Base-by-base conservation (phyloP, 1,140 invertebrate genomes). In the Anthonomus grandis region DNA sequence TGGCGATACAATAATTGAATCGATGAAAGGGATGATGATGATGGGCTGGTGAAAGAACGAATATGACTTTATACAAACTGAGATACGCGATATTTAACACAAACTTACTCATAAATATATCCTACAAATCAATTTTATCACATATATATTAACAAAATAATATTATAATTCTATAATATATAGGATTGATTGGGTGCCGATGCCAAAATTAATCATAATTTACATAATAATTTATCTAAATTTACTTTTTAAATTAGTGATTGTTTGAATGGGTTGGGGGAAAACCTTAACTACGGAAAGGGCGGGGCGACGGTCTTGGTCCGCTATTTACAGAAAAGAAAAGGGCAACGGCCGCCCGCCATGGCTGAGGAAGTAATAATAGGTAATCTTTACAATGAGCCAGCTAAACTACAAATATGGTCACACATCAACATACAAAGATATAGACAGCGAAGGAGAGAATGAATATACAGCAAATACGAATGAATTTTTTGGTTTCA, bases 401-500 rank as follows among this genome's bases (percentile, higher is more conserved):
- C 41, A 18, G 54, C 57, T 63, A 63, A 61, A 59, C 48, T 56
- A 60, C 57, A 52, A 50, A 64, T 52, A 57, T 56, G 55, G 57
- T 62, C 59, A 66, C 65, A 66, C 63, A 64, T 66, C 56, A 60
- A 67, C 62, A 65, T 64, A 64, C 64, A 68, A 46, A 67, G 57
- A 64, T 59, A 63, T 64, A 69, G 63, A 67, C 61, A 62, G 56
- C 51, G 45, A 62, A 57, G 48, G 57, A 60, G 51, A 53, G 55
- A n/a, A 63, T 64, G 55, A 69, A 64, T 64, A 71, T 76, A 77
- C 63, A 70, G 76, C 77, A 81, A 79, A n/a, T n/a, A 81, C 81
- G 81, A 21, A 51, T 37, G 36, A 24, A 51, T 51, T 51, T 51
- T 82, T 82, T 82, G 80, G 80, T 82, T 80, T 81, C 77, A 77